Percentiles rank a stretch among this genome's conserved stretches.
Evolutionary conservation across 2,888 invertebrate genomes (phyloP).

Genomic region (Agonopterix subpropinquella): DNA sequence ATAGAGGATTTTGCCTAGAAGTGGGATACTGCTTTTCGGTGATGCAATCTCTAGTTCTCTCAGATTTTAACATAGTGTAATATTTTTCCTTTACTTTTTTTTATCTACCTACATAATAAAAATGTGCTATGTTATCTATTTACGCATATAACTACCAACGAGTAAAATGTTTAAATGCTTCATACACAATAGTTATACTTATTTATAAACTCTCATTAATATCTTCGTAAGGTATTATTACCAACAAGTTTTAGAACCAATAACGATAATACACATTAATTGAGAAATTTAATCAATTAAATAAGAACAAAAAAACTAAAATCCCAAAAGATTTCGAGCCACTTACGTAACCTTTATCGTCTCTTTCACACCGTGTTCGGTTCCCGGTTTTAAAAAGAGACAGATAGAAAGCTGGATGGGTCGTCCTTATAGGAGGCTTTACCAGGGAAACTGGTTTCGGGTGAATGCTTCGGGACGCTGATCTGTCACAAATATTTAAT

Average conservation of each 20-base stretch:
- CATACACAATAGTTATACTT: too few relatives aligned
- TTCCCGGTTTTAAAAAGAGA: conserved; percentile 43
- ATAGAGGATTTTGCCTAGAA: too few relatives aligned
- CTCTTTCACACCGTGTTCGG: conserved; percentile 28
- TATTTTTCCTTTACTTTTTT: too few relatives aligned
- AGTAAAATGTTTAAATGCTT: too few relatives aligned
- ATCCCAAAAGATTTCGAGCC: conserved; percentile 25
- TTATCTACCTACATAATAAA: too few relatives aligned
- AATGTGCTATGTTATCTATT: too few relatives aligned
- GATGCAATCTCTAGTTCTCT: too few relatives aligned
- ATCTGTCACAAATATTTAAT: not conserved
- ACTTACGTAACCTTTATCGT: conserved; percentile 34
- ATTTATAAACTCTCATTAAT: too few relatives aligned
- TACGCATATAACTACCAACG: too few relatives aligned
- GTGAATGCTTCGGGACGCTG: conserved; percentile 64
- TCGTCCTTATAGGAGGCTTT: conserved; percentile 63
- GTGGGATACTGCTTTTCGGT: too few relatives aligned
- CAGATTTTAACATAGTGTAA: too few relatives aligned
- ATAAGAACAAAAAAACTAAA: conserved; percentile 19
- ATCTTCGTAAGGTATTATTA: too few relatives aligned
- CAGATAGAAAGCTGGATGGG: conserved; percentile 48
- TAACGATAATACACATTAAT: conserved; percentile 27
- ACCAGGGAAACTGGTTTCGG: conserved; percentile 59
- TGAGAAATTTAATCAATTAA: conserved; percentile 35
- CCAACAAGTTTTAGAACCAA: not conserved